These are phyloP conservation scores for Mallateleia sp. DNA, from an alignment of 2,888 invertebrate genomes.

Conservation along the genomic window DNA sequence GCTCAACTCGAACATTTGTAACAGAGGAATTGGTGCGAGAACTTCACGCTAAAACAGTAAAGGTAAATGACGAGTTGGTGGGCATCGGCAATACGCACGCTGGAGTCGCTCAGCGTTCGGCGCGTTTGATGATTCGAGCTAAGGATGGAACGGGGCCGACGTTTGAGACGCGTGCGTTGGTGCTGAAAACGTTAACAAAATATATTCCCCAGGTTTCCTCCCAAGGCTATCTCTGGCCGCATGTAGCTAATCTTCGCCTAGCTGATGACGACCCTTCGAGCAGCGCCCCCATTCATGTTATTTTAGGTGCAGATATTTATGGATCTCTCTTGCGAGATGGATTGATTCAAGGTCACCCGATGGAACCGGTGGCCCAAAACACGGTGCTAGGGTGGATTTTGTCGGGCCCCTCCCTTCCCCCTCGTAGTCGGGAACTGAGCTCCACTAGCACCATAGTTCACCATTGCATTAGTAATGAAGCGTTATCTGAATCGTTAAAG, in stretches of 20 bases:
- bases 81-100: neutral
- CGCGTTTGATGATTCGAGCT: neutral
- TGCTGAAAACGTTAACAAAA: neutral
- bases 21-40: neutral
- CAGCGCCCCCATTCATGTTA: neutral
- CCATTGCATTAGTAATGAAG: too few species aligned
- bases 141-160: neutral
- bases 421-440: too few species aligned
- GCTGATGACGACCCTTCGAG: neutral
- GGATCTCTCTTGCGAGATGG: neutral
- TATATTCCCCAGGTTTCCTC: neutral
- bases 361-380: too few species aligned
- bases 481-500: neutral
- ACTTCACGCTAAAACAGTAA: neutral
- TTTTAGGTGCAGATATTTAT: neutral
- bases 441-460: too few species aligned
- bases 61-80: neutral
- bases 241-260: slow-evolving; percentile 77
- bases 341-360: neutral
- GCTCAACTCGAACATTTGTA: neutral
- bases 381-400: too few species aligned
- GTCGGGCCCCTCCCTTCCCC: too few species aligned
- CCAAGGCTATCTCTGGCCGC: slow-evolving; percentile 86
- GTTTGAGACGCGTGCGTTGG: neutral
- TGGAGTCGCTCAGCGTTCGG: neutral